A percentile compares a stretch with the other conserved stretches of the same genome.
phyloP scores from a whole-genome alignment of 2,888 invertebrate species.

The Drosophila longiperda region DNA sequence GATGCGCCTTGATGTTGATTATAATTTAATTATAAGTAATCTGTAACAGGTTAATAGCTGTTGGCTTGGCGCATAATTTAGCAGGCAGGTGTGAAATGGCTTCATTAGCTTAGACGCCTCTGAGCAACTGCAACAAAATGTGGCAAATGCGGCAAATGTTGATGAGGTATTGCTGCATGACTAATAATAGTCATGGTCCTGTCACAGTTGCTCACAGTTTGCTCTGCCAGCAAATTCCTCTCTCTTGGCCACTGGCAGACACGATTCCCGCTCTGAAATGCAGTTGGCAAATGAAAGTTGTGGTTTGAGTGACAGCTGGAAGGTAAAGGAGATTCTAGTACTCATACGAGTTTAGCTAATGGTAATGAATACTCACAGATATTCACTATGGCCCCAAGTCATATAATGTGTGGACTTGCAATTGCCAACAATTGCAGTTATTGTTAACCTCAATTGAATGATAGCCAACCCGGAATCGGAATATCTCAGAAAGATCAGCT shows the following conservation, averaged over 20 bases:
- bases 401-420: not conserved
- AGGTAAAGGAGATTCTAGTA: conserved; percentile 22
- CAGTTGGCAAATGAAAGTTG: conserved; percentile 43
- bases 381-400: conserved; percentile 4
- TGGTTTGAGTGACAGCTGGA: conserved; percentile 26
- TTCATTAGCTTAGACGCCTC: conserved; percentile 69
- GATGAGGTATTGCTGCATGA: conserved; percentile 45
- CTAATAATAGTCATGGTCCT: conserved; percentile 71
- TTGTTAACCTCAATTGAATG: conserved; percentile 3
- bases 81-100: conserved; percentile 77
- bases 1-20: conserved; percentile 67
- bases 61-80: conserved; percentile 59
- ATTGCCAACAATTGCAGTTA: conserved; percentile 5
- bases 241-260: conserved; percentile 30
- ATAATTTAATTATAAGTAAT: conserved; percentile 78
- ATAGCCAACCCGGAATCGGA: not conserved
- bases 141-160: conserved; percentile 39
- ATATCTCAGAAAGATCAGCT: not conserved
- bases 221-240: conserved; percentile 35
- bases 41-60: conserved; percentile 73
- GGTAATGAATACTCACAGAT: conserved; percentile 26
- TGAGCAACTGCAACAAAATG: conserved; percentile 22
- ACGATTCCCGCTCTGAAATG: conserved; percentile 14
- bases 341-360: conserved; percentile 33
- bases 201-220: conserved; percentile 41